phyloP scores from a whole-genome alignment of 2,888 invertebrate genomes.

The Leptinotarsa juncta region DNA sequence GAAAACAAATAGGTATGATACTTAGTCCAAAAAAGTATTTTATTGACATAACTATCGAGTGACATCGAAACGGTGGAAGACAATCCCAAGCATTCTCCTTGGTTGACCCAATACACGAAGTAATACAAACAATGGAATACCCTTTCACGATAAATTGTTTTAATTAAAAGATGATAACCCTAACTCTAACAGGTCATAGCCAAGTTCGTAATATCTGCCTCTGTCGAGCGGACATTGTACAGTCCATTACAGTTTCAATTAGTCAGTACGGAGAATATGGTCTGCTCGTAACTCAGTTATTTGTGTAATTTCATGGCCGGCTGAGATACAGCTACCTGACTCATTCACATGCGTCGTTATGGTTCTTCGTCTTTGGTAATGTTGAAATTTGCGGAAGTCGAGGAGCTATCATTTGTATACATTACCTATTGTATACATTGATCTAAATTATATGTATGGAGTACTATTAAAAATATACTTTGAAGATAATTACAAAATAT shows the following conservation, averaged over 20 bases:
- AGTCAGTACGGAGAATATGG: slow-evolving; percentile 34
- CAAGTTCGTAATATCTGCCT: slow-evolving; percentile 28
- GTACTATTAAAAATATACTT: too few species aligned
- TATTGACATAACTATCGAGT: too few species aligned
- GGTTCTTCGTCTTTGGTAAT: neutral
- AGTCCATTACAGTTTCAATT: slow-evolving; percentile 43
- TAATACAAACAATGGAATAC: slow-evolving; percentile 2
- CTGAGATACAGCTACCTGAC: slow-evolving; percentile 35
- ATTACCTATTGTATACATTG: too few species aligned
- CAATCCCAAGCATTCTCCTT: neutral
- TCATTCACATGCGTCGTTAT: slow-evolving; percentile 25
- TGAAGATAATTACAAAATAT: too few species aligned
- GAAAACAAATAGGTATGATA: too few species aligned
- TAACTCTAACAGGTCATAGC: slow-evolving; percentile 24
- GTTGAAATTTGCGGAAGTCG: too few species aligned
- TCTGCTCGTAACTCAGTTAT: slow-evolving; percentile 42
- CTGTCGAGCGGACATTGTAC: slow-evolving; percentile 27
- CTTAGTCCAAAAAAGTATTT: too few species aligned
- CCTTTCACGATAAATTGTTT: slow-evolving; percentile 15
- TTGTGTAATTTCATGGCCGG: slow-evolving; percentile 46
- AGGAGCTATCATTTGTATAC: too few species aligned
- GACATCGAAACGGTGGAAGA: neutral
- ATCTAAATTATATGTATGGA: too few species aligned
- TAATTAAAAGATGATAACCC: slow-evolving; percentile 21
- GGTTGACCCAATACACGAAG: neutral